Evolutionary conservation across 2,888 invertebrate species (phyloP), one percentile per base, ranked within the genome.

Genomic region (Idaea aversata): DNA sequence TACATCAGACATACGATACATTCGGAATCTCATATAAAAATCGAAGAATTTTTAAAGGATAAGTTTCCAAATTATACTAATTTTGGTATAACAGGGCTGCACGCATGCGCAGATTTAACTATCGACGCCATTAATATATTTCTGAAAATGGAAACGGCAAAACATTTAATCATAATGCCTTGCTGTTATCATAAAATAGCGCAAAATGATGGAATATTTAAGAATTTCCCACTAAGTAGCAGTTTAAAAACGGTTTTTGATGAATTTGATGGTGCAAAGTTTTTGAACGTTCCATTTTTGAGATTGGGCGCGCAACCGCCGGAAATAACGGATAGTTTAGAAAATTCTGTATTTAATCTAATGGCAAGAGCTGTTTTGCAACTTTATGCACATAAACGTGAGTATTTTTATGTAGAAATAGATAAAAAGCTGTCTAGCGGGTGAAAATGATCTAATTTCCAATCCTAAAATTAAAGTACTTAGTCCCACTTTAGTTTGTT

Each of bases 151-250:
- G 78, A 89, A 6, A 83, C 86, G 57, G 94, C 95, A 0, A 92
- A 88, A 68, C 85, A 94, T 15, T 81, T 96, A 34, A 91, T 95
- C 61, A 88, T 97, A 15, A 95, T 97, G 93, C 96, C 97, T 4
- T 97, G 97, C 78, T 97, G 97, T 79, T 97, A 97, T 77, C 97
- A 97, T 81, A 95, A 96, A 85, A 92, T 97, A 82, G 57, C 62
- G 25, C 62, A 57, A 60, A 59, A 71, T 16, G 74, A 75, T 16
- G 74, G 70, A 0, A 71, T 78, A 77, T 96, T 96, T 75, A 82
- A 85, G 35, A 94, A 95, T 84, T 96, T 97, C 81, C 97, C 97
- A 0, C 72, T 95, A 3, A 96, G 96, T 74, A 65, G 75, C 15
- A 77, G 82, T 25, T 84, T 96, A 6, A 93, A 83, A 63, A 63